phyloP scores from a whole-genome alignment of 2,888 invertebrate genomes.

The Drosophila anomelani region DNA sequence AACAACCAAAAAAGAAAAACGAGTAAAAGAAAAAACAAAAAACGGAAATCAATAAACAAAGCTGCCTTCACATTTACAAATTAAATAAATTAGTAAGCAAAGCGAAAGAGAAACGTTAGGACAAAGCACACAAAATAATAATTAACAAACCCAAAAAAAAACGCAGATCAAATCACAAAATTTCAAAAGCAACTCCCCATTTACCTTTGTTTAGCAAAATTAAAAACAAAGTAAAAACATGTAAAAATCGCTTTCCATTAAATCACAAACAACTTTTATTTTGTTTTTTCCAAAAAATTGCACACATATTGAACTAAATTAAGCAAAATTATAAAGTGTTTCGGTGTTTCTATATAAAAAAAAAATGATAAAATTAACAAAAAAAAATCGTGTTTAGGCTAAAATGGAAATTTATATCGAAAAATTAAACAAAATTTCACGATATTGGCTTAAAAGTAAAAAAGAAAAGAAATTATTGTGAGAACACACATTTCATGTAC shows the following conservation, averaged over 20 bases:
- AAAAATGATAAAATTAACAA: slow-evolving; percentile 36
- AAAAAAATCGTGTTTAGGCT: slow-evolving; percentile 59
- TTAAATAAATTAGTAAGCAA: slow-evolving; percentile 74
- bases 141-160: slow-evolving; percentile 53
- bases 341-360: slow-evolving; percentile 63
- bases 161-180: slow-evolving; percentile 42
- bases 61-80: slow-evolving; percentile 83
- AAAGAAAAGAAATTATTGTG: slow-evolving; percentile 37
- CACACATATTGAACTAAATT: slow-evolving; percentile 40
- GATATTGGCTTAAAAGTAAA: slow-evolving; percentile 58
- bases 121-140: slow-evolving; percentile 79
- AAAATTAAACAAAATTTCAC: slow-evolving; percentile 60
- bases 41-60: slow-evolving; percentile 84
- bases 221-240: slow-evolving; percentile 11
- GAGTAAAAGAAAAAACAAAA: slow-evolving; percentile 71
- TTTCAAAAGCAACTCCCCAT: slow-evolving; percentile 44
- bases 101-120: slow-evolving; percentile 67
- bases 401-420: slow-evolving; percentile 34
- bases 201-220: slow-evolving; percentile 10
- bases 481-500: slow-evolving; percentile 70
- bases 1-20: slow-evolving; percentile 49
- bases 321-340: slow-evolving; percentile 62
- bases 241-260: slow-evolving; percentile 29
- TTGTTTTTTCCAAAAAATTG: not conserved
- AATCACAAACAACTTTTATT: slow-evolving; percentile 7